phyloP scores from a whole-genome alignment of 1,140 invertebrate species.

The Leptinotarsa texana region DNA sequence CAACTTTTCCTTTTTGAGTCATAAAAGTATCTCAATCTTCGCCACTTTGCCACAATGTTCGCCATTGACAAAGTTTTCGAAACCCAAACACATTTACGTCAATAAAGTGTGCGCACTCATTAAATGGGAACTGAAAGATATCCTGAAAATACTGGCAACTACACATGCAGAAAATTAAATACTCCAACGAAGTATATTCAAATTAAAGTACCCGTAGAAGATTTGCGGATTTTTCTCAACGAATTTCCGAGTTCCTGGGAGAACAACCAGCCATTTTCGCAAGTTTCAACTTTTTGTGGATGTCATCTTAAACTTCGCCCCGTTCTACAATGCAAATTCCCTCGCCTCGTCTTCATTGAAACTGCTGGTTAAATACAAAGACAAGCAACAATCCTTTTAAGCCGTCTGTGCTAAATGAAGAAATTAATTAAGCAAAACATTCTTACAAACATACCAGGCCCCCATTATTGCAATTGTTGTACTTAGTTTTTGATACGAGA shows the following conservation, averaged over 20 bases:
- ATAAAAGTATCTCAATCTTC: too few relatives aligned
- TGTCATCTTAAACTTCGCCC: not conserved
- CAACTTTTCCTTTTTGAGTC: too few relatives aligned
- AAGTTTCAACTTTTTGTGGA: not conserved
- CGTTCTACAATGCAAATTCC: conserved; percentile 4
- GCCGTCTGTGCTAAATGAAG: conserved; percentile 5
- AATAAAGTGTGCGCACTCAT: not conserved
- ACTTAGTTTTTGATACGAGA: not conserved
- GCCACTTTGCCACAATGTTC: not conserved
- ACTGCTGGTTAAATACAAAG: conserved; percentile 12
- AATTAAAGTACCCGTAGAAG: conserved; percentile 12
- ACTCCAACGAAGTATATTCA: conserved; percentile 15
- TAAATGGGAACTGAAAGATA: not conserved
- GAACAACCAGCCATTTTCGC: conserved; percentile 1
- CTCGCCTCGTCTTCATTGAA: conserved; percentile 11
- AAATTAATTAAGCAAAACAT: conserved; percentile 16
- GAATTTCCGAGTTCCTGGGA: not conserved
- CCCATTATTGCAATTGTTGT: not conserved
- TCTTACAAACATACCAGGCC: not conserved
- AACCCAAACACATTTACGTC: not conserved
- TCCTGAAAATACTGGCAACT: not conserved
- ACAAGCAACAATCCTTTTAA: conserved; percentile 19
- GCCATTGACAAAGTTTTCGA: not conserved
- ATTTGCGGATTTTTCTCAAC: not conserved
- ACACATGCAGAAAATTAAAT: conserved; percentile 10